Evolutionary conservation across 2,888 invertebrate genomes (phyloP), one percentile per base, ranked within the genome.

Genomic region (Drosophila conformis): DNA sequence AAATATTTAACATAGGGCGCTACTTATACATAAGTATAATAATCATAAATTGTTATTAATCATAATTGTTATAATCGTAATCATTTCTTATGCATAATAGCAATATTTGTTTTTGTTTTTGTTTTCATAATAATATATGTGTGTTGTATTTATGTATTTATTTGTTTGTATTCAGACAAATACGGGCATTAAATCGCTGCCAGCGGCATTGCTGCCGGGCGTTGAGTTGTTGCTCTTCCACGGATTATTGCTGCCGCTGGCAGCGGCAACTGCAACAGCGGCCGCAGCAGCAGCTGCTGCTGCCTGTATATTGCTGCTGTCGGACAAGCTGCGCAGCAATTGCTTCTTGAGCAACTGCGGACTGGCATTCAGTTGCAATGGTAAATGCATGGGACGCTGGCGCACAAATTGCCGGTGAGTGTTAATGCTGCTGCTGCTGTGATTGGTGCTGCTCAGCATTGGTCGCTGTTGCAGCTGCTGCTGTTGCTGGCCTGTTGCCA

Each of bases 111-210:
- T 36, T 36, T 60, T 72, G 53, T 58, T 57, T 63, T 46, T 53
- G 27, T 56, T 61, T 42, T 49, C 18, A 66, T 60, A 33, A 27
- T 46, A 46, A 53, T 53, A 8, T 53, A 35, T 21, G 13, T 53
- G 18, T 54, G 7, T 36, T n/a, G 6, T 38, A n/a, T 38, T 31
- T 59, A 59, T 58, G n/a, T 33, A 18, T 61, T 31, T 62, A n/a
- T 46, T 27, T 54, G 4, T 64, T 53, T 29, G 73, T 49, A 78
- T 66, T 81, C 67, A 90, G 65, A 89, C 90, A 58, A 91, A 89
- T 60, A 91, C 90, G 35, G 91, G 91, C 89, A 90, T 90, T 61
- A 91, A 73, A 84, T 91, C 88, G 76, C 76, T 74, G 71, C 80
- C 69, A 51, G 82, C 56, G 21, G 87, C 70, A 60, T 74, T 77